A percentile compares a stretch with the other conserved stretches of the same genome.
Conservation (phyloP, 2,797 vertebrate species). For the Etheostoma perlongum region DNA sequence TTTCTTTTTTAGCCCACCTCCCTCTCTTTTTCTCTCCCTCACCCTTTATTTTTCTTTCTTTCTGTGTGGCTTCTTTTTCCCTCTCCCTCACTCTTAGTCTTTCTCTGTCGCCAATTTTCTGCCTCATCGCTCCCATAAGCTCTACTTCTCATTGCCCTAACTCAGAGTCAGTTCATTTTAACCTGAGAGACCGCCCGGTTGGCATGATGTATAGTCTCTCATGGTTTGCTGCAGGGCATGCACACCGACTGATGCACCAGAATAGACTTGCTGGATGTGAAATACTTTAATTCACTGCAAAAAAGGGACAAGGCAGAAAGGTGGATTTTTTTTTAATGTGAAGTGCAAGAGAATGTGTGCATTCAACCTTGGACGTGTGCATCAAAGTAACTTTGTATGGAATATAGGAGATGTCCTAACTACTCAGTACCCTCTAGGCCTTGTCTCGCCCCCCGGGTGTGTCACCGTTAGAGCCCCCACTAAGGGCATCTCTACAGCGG, state of each 20-base stretch:
- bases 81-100: conserved; percentile 47
- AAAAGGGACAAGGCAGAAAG: conserved; percentile 55
- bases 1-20: conserved; percentile 55
- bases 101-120: conserved; percentile 78
- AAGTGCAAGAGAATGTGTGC: conserved; percentile 53
- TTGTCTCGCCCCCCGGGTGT: conserved; percentile 85
- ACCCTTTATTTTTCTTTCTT: conserved; percentile 22
- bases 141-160: conserved; percentile 80
- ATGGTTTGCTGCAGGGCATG: conserved; percentile 71
- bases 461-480: conserved; percentile 85
- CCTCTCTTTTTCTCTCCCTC: conserved; percentile 10
- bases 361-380: conserved; percentile 39
- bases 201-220: conserved; percentile 78
- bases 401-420: conserved; percentile 71
- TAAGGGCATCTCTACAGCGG: conserved; percentile 88
- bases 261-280: conserved; percentile 74
- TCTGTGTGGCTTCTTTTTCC: conserved; percentile 54
- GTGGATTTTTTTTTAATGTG: conserved; percentile 32
- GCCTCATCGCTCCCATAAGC: conserved; percentile 82
- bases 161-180: conserved; percentile 77
- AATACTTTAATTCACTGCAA: conserved; percentile 61
- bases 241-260: conserved; percentile 66
- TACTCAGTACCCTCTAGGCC: conserved; percentile 83
- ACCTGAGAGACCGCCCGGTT: conserved; percentile 72
- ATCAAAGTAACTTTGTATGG: conserved; percentile 31